Base-by-base conservation (phyloP, 1,140 invertebrate genomes). In the Dufourea novaeangliae region DNA sequence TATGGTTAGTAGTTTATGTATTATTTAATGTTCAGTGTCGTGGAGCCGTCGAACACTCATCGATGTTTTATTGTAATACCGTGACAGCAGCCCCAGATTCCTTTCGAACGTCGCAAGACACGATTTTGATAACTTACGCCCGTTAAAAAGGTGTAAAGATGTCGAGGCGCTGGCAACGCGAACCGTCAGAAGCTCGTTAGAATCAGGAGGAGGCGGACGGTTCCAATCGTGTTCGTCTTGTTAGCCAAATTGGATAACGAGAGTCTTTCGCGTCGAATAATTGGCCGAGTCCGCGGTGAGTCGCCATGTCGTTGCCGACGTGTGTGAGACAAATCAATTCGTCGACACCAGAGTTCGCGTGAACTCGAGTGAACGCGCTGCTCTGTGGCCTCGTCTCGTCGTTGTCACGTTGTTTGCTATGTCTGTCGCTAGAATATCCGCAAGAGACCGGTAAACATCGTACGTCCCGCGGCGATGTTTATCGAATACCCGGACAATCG, bases 211-310 rank as follows among this genome's bases (percentile, higher is more conserved):
- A 29, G 63, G 34, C 63, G 50, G 72, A 57, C 62, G 46, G 46
- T 67, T 57, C n/a, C 37, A 57, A 68, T 75, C 64, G 72, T 68
- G 8, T n/a, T 64, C 22, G n/a, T n/a, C 70, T 75, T 68, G 52
- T 75, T 75, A 75, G n/a, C 41, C 52, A 63, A 82, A 82, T 82
- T 82, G 79, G 67, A 82, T 70, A 82, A 82, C 64, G 46, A 82
- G 46, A 82, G 66, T 71, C 68, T 68, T 79, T 69, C 63, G 71
- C 71, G 71, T 63, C 29, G 69, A 81, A 68, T 76, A 70, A 82
- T 82, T 76, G 79, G 70, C 44, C 44, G 70, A 41, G 41, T 39
- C 61, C 29, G 46, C n/a, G 34, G 37, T 3, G 44, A 72, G 34
- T 12, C 14, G 14, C 14, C n/a, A 29, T 14, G n/a, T 46, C 39